Percentiles rank a stretch among this genome's conserved stretches.
phyloP scores from a whole-genome alignment of 2,113 vertebrate genomes.

The Cavia aperea region DNA sequence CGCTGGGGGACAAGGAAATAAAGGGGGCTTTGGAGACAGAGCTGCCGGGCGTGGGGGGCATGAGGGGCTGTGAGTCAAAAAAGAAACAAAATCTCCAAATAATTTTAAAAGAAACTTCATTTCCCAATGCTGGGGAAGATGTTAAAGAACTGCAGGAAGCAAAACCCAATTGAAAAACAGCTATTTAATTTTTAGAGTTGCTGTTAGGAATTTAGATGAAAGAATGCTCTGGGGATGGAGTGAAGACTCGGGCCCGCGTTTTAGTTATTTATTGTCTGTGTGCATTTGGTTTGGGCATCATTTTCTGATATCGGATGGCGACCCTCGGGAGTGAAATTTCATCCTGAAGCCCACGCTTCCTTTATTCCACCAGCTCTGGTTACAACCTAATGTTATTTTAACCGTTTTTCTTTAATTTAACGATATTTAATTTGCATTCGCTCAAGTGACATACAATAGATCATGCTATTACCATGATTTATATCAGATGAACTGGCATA shows the following conservation, averaged over 20 bases:
- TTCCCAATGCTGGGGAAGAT: conserved; percentile 28
- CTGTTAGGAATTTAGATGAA: conserved; percentile 54
- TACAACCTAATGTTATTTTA: conserved; percentile 79
- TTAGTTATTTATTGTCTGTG: conserved; percentile 20
- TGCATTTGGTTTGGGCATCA: conserved; percentile 28
- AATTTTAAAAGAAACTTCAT: conserved; percentile 53
- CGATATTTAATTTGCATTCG: conserved; percentile 82
- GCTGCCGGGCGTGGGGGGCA: rapidly evolving
- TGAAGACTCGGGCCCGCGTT: conserved; percentile 50
- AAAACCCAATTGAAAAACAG: conserved; percentile 19
- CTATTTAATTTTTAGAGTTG: conserved; percentile 45
- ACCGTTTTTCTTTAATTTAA: conserved; percentile 80
- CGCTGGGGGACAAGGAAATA: neutral
- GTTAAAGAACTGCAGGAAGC: conserved; percentile 36
- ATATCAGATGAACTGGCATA: conserved; percentile 85
- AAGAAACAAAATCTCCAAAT: neutral
- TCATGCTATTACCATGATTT: conserved; percentile 86
- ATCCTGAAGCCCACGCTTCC: conserved; percentile 52
- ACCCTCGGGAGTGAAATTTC: conserved; percentile 47
- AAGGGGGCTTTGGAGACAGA: neutral
- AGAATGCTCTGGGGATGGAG: conserved; percentile 36
- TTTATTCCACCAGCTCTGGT: conserved; percentile 65
- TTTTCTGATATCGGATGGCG: conserved; percentile 12
- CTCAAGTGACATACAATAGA: conserved; percentile 84
- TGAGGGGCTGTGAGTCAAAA: neutral